A percentile compares a stretch with the other conserved stretches of the same genome.
Evolutionary conservation across 2,888 invertebrate species (phyloP).

Genomic region (Teinopalpus imperialis): DNA sequence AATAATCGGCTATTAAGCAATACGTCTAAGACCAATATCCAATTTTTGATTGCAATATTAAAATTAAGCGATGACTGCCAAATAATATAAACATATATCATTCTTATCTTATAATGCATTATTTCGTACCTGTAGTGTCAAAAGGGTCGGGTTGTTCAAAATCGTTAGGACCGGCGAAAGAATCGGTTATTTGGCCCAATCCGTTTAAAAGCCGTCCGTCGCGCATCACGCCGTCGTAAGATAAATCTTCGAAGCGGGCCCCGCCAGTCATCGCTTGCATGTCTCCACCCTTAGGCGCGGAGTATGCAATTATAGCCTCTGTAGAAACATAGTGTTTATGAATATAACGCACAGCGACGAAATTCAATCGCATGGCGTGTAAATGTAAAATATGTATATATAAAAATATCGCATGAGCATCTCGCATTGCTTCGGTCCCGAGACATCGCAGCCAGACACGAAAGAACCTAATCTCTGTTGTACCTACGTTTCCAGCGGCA

Average conservation of each 20-base stretch:
- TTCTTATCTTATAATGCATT: too few species aligned
- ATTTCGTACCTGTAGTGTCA: conserved; percentile 83
- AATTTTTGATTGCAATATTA: too few species aligned
- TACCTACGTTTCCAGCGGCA: conserved; percentile 84
- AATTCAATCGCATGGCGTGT: conserved; percentile 40
- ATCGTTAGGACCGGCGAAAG: conserved; percentile 85
- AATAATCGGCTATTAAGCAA: conserved; percentile 24
- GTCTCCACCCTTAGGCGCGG: conserved; percentile 84
- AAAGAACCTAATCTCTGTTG: conserved; percentile 37
- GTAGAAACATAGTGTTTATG: conserved; percentile 52
- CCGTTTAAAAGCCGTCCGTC: conserved; percentile 84
- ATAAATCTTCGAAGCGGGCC: conserved; percentile 87
- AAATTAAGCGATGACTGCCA: too few species aligned
- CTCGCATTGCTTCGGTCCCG: conserved; percentile 39
- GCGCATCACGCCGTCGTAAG: conserved; percentile 88
- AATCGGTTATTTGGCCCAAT: conserved; percentile 92
- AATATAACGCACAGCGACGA: conserved; percentile 53
- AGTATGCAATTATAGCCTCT: conserved; percentile 86
- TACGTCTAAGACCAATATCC: neutral
- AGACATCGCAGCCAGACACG: conserved; percentile 56
- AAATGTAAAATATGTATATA: conserved; percentile 14
- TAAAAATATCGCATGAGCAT: conserved; percentile 28
- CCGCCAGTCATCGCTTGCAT: conserved; percentile 85
- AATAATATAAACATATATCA: too few species aligned
- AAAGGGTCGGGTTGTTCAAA: conserved; percentile 82